Evolutionary conservation across 1,140 invertebrate genomes (phyloP), one percentile per base, ranked within the genome.

Genomic region (Diorhabda carinulata): DNA sequence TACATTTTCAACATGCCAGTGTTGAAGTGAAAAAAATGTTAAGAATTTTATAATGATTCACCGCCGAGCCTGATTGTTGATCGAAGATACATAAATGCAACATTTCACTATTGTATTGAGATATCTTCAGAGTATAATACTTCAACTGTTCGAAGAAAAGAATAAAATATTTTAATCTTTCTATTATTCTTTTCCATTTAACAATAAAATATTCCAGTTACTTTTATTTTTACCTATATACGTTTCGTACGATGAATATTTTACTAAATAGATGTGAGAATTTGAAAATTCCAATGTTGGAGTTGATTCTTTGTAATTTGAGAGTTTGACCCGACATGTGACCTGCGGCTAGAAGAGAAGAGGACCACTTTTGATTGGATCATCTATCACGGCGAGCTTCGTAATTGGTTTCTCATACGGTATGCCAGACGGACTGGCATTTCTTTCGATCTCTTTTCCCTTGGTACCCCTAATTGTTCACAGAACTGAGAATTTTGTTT

Each of bases 371-470:
- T 71, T 77, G 76, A 79, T 79, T 79, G 78, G 78, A 73, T 76
- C 73, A 79, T 79, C 78, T 73, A 79, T 79, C 78, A 79, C 73
- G 57, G 67, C 68, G 45, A 73, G 67, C 71, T 66, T 74, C 69
- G 76, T 79, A 79, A 79, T 79, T 79, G 78, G 78, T 79, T 25
- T 79, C 78, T 76, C 78, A 78, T 77, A 72, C 72, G 69, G 72
- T 52, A n/a, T 52, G 47, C 47, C 47, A 52, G 47, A 52, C 47
- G n/a, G 47, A 52, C 47, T 8, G 47, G 47, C 47, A 52, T 52
- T 52, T 52, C 6, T 52, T n/a, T 52, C 47, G 47, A 52, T 8
- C 47, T 52, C 47, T 52, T 52, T 52, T 52, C 47, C 47, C 6
- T 52, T 52, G 47, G n/a, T 52, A 52, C 2, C 3, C 47, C 6